Conservation (phyloP, 2,888 invertebrate species). For the Apeira syringaria region DNA sequence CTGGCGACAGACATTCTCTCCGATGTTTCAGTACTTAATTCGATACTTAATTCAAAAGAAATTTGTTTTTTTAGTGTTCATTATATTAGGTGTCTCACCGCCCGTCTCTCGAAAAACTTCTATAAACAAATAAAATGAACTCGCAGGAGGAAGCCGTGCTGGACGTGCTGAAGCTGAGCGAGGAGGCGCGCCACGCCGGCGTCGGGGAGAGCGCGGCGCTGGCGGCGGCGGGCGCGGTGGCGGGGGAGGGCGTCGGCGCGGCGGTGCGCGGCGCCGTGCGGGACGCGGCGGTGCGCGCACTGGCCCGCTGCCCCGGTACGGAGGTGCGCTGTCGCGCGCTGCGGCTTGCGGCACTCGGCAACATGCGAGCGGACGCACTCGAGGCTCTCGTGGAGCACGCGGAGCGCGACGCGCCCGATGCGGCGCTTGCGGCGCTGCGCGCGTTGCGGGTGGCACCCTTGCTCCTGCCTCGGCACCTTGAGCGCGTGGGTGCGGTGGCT, state of each 20-base stretch:
- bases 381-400: conserved; percentile 21
- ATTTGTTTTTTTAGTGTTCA: no score
- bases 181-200: conserved; percentile 33
- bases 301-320: conserved; percentile 42
- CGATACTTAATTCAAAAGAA: no score
- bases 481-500: conserved; percentile 37
- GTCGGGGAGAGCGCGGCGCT: conserved; percentile 39
- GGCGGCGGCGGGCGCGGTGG: conserved; percentile 34
- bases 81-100: no score
- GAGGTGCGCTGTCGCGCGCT: conserved; percentile 20
- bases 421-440: conserved; percentile 34
- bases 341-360: conserved; percentile 34
- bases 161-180: conserved; percentile 39
- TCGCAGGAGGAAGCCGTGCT: conserved; percentile 32
- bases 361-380: conserved; percentile 41
- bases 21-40: no score
- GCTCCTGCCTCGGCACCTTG: conserved; percentile 29
- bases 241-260: conserved; percentile 27
- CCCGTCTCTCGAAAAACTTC: no score
- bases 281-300: conserved; percentile 45
- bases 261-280: conserved; percentile 33
- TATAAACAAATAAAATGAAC: no score
- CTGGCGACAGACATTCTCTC: no score
- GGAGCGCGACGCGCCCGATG: conserved; percentile 43
- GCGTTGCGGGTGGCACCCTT: background rate